Conservation (phyloP, 2,797 vertebrate genomes). For the Alca torda region DNA sequence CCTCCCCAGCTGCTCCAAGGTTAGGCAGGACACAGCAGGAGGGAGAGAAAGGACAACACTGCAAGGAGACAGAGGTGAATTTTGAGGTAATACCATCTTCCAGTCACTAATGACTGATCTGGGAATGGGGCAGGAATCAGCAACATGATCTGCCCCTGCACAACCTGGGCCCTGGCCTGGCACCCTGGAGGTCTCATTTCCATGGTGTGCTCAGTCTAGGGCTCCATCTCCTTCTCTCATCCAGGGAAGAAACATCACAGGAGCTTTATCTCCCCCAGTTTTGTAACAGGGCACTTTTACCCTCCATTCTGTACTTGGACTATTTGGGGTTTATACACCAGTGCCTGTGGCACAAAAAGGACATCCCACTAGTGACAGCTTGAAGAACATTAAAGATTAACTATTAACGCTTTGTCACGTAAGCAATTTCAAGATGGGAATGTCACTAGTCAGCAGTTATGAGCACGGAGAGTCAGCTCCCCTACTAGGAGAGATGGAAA, state of each 20-base stretch:
- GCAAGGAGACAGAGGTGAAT: not conserved
- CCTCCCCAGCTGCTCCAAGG: not conserved
- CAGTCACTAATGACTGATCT: not conserved
- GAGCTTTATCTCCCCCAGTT: not conserved
- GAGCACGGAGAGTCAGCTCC: not conserved
- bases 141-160: not conserved
- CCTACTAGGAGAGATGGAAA: not conserved
- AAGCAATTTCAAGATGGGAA: not conserved
- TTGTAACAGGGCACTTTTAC: not conserved
- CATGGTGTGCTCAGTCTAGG: not conserved
- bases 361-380: not conserved
- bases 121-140: not conserved
- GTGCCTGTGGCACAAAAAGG: not conserved
- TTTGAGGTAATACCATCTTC: not conserved
- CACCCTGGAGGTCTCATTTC: not conserved
- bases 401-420: not conserved
- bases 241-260: not conserved
- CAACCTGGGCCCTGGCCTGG: not conserved
- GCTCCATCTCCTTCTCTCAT: not conserved
- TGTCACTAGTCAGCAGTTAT: not conserved
- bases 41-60: not conserved
- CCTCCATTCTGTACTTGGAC: not conserved
- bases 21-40: not conserved
- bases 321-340: not conserved
- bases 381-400: not conserved